phyloP scores from a whole-genome alignment of 2,113 vertebrate species.

The Hoplias malabaricus region DNA sequence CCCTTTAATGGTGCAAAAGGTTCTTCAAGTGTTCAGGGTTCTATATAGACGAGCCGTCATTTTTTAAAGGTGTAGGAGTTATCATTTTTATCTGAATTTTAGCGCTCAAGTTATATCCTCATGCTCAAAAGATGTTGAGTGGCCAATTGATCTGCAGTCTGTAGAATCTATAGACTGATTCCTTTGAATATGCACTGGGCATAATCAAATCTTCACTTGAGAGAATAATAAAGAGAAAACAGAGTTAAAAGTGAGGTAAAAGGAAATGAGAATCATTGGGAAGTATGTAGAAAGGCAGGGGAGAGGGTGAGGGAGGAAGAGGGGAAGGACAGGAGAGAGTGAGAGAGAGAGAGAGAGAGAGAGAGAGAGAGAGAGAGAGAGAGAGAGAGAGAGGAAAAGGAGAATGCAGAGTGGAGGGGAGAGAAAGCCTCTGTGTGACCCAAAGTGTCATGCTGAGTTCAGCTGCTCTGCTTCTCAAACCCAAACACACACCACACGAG shows the following conservation, averaged over 20 bases:
- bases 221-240: neutral
- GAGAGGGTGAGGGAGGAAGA: neutral
- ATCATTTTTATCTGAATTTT: neutral
- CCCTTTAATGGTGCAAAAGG: no score
- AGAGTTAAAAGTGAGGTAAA: neutral
- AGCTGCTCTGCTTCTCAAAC: slow-evolving; percentile 11
- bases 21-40: no score
- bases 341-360: neutral
- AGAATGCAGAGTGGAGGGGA: neutral
- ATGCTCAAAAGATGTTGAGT: no score
- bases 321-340: neutral
- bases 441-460: slow-evolving; percentile 20
- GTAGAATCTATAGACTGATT: neutral
- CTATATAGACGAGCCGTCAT: no score
- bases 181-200: neutral
- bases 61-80: no score
- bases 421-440: slow-evolving; percentile 24
- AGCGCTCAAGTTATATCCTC: no score
- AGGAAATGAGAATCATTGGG: neutral
- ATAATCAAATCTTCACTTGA: neutral
- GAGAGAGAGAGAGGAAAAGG: neutral
- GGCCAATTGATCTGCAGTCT: neutral
- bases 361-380: neutral
- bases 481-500: slow-evolving; percentile 36
- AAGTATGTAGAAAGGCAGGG: neutral